These are phyloP conservation scores for Apotomis betuletana DNA, from an alignment of 2,888 invertebrate species.

Conservation along the genomic window DNA sequence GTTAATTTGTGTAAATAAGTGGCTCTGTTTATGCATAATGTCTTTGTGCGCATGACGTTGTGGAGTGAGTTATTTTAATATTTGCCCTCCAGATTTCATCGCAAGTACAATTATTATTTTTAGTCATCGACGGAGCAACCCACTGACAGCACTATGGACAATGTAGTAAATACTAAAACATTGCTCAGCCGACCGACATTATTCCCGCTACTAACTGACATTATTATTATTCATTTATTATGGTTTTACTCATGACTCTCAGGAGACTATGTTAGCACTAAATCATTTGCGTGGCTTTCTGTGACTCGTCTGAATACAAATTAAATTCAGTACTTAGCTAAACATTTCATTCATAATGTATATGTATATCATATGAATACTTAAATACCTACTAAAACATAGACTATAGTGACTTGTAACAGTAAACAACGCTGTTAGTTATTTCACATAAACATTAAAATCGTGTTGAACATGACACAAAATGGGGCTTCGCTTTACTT, in stretches of 20 bases:
- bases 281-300: not conserved
- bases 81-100: conserved; percentile 63
- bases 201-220: not conserved
- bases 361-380: too few relatives aligned
- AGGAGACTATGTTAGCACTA: not conserved
- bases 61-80: conserved; percentile 63
- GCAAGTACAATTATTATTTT: conserved; percentile 57
- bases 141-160: conserved; percentile 45
- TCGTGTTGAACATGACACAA: conserved; percentile 37
- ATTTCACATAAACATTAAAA: conserved; percentile 19
- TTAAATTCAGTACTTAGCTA: not conserved
- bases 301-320: not conserved
- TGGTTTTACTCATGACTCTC: not conserved
- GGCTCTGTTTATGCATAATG: conserved; percentile 55
- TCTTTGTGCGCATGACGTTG: conserved; percentile 66
- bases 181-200: not conserved
- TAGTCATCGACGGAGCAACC: conserved; percentile 51
- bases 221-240: not conserved
- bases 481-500: conserved; percentile 15
- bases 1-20: conserved; percentile 50
- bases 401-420: not conserved
- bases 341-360: not conserved
- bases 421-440: conserved; percentile 1
- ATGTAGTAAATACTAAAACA: conserved; percentile 31
- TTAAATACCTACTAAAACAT: not conserved